Conservation (phyloP, 2,797 vertebrate genomes). For the Manis pentadactyla region DNA sequence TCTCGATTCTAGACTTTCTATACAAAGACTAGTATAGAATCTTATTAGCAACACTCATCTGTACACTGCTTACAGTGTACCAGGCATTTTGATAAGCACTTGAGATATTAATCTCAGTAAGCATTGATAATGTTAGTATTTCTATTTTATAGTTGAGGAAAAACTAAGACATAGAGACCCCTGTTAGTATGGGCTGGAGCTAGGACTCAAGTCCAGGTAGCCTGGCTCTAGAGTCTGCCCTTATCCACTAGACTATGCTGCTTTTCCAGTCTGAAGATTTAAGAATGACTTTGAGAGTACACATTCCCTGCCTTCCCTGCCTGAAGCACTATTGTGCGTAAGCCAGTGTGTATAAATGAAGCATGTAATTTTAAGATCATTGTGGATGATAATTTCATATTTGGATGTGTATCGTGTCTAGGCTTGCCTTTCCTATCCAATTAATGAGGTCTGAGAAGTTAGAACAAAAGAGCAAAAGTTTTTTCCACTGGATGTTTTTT, state of each 20-base stretch:
- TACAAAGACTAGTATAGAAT: neutral
- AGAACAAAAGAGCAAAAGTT: no score
- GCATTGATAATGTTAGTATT: neutral
- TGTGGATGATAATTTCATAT: neutral
- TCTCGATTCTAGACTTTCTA: neutral
- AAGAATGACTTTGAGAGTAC: neutral
- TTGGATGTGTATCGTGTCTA: neutral
- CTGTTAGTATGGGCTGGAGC: neutral
- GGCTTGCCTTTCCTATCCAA: no score
- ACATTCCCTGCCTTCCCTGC: neutral
- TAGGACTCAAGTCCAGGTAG: neutral
- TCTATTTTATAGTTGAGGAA: neutral
- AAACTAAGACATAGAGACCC: neutral
- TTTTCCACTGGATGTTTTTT: no score
- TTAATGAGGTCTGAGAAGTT: no score
- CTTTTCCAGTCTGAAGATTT: neutral
- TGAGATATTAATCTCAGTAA: neutral
- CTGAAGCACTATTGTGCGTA: no score
- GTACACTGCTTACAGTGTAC: neutral
- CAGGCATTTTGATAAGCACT: neutral
- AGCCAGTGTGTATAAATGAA: neutral
- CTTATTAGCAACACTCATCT: neutral
- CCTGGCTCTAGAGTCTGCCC: neutral
- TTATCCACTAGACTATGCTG: neutral
- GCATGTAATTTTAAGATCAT: neutral